These are phyloP conservation scores for Philonicus albiceps DNA, from an alignment of 2,888 invertebrate genomes.

Conservation along the genomic window DNA sequence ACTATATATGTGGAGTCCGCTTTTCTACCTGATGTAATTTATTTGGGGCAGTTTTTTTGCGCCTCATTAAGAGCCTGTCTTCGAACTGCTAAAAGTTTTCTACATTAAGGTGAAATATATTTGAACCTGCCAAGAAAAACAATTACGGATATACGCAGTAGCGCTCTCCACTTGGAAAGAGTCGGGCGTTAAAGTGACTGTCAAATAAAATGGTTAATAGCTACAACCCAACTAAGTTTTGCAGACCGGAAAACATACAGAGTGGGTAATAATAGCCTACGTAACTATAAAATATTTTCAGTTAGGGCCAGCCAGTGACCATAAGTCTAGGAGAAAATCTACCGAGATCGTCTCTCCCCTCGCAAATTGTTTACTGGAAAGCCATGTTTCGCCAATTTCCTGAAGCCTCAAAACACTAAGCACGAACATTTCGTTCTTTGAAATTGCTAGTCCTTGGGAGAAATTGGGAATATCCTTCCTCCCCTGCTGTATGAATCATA, in stretches of 20 bases:
- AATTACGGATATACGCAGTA: constrained; percentile 24
- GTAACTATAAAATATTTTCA: constrained; percentile 34
- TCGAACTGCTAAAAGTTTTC: constrained; percentile 4
- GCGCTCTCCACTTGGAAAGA: background rate
- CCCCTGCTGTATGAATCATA: constrained; percentile 12
- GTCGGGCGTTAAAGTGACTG: constrained; percentile 35
- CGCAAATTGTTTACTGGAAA: constrained; percentile 31
- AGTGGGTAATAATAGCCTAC: background rate
- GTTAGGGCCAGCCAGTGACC: constrained; percentile 26
- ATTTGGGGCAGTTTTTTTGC: background rate
- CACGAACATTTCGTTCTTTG: background rate
- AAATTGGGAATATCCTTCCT: background rate
- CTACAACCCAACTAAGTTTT: constrained; percentile 16
- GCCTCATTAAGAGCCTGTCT: constrained; percentile 22
- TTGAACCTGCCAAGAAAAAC: constrained; percentile 15
- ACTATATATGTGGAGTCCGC: background rate
- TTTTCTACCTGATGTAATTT: constrained; percentile 6
- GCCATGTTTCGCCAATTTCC: background rate
- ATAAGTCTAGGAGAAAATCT: constrained; percentile 20
- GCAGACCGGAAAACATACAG: background rate
- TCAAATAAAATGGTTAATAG: constrained; percentile 39
- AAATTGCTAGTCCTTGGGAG: background rate
- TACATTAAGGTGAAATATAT: constrained; percentile 34
- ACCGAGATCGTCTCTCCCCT: background rate
- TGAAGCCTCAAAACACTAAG: constrained; percentile 3